These are phyloP conservation scores for Notodonta dromedarius DNA, from an alignment of 2,888 invertebrate genomes.

Conservation along the genomic window DNA sequence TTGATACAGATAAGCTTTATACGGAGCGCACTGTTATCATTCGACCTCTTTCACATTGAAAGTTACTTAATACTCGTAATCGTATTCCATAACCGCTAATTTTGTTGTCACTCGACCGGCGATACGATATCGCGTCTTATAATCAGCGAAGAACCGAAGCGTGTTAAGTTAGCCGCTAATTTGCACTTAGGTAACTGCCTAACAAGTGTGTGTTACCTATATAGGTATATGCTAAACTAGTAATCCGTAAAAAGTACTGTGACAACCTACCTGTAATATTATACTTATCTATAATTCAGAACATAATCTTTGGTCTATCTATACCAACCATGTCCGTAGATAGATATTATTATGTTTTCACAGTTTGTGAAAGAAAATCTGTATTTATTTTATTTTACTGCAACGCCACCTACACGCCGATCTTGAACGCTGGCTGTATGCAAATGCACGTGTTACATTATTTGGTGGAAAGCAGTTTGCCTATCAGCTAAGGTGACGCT, in stretches of 20 bases:
- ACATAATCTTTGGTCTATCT: too few relatives aligned
- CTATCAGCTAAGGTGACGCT: too few relatives aligned
- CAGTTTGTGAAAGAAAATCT: too few relatives aligned
- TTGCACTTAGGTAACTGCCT: neutral
- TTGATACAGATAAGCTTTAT: neutral
- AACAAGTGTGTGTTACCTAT: neutral
- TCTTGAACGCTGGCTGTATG: too few relatives aligned
- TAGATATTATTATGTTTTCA: too few relatives aligned
- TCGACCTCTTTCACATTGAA: constrained; percentile 10
- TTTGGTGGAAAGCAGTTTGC: too few relatives aligned
- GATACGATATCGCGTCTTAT: constrained; percentile 2
- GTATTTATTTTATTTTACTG: too few relatives aligned
- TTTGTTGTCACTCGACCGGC: neutral
- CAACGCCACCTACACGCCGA: too few relatives aligned
- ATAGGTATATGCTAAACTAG: neutral
- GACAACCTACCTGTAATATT: too few relatives aligned
- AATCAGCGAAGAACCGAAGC: neutral
- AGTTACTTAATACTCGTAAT: constrained; percentile 3
- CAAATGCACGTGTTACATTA: too few relatives aligned
- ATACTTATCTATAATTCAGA: too few relatives aligned
- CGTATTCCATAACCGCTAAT: neutral
- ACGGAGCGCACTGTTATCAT: constrained; percentile 1
- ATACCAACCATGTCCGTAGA: too few relatives aligned
- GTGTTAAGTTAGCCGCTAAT: neutral
- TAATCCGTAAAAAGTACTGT: neutral